These are phyloP conservation scores for Pongo pygmaeus DNA, from an alignment of 2,113 vertebrate genomes.

Conservation along the genomic window DNA sequence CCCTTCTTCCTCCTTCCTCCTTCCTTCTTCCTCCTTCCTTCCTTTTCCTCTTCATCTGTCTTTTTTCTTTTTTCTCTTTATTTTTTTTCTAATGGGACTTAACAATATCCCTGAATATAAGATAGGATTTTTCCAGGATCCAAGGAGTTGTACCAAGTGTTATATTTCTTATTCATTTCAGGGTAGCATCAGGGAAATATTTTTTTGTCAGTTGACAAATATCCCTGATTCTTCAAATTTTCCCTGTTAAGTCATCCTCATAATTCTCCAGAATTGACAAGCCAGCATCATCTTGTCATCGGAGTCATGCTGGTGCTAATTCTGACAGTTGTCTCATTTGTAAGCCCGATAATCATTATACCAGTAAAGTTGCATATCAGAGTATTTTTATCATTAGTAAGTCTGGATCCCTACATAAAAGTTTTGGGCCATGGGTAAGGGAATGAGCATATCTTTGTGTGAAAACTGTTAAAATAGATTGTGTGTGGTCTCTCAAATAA, in stretches of 20 bases:
- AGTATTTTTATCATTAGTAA: not conserved
- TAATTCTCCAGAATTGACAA: not conserved
- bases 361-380: not conserved
- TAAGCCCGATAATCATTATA: not conserved
- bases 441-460: not conserved
- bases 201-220: not conserved
- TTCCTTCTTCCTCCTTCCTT: not conserved
- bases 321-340: not conserved
- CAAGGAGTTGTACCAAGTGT: not conserved
- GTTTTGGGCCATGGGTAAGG: not conserved
- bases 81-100: not conserved
- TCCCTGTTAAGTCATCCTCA: not conserved
- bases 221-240: not conserved
- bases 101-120: not conserved
- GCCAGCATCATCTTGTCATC: not conserved
- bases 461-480: constrained; percentile 7
- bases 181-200: not conserved
- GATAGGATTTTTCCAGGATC: not conserved
- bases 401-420: not conserved
- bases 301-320: not conserved
- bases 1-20: not conserved
- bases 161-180: not conserved
- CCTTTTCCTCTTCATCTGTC: not conserved
- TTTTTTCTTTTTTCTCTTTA: not conserved
- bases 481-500: not conserved